phyloP scores from a whole-genome alignment of 2,113 vertebrate species.

The Centrocercus urophasianus region DNA sequence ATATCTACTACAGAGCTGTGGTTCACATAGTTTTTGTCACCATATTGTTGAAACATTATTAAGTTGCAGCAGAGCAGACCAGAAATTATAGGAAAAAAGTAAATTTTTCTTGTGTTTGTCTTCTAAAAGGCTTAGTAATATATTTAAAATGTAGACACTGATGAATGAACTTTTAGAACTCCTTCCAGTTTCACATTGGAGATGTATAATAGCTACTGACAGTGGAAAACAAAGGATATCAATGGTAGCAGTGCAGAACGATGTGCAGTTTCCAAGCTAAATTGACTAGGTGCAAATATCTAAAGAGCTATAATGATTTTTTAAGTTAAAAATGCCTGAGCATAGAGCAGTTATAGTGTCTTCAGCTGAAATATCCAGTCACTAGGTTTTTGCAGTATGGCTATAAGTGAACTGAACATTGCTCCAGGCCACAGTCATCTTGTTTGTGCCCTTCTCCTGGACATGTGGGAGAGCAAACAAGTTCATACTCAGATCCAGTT shows the following conservation, averaged over 20 bases:
- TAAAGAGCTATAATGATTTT: background rate
- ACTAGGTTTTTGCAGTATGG: background rate
- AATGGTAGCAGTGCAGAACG: background rate
- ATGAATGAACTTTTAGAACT: background rate
- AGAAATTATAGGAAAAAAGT: background rate
- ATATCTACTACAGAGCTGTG: background rate
- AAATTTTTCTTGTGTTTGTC: background rate
- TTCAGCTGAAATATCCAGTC: background rate
- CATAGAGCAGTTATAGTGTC: background rate
- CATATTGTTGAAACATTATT: background rate
- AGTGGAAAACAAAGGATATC: background rate
- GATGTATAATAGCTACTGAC: background rate
- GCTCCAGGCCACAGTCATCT: accelerated
- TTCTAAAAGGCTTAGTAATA: background rate
- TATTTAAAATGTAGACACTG: background rate
- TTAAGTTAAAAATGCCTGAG: background rate
- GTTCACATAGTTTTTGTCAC: background rate
- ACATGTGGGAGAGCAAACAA: background rate
- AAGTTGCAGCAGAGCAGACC: background rate
- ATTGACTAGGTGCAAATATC: background rate
- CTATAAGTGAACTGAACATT: background rate
- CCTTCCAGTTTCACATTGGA: background rate
- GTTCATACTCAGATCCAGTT: background rate
- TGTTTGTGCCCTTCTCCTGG: background rate
- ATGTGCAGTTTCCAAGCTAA: background rate